phyloP scores from a whole-genome alignment of 2,888 invertebrate species.

The Hedychridium roseum region DNA sequence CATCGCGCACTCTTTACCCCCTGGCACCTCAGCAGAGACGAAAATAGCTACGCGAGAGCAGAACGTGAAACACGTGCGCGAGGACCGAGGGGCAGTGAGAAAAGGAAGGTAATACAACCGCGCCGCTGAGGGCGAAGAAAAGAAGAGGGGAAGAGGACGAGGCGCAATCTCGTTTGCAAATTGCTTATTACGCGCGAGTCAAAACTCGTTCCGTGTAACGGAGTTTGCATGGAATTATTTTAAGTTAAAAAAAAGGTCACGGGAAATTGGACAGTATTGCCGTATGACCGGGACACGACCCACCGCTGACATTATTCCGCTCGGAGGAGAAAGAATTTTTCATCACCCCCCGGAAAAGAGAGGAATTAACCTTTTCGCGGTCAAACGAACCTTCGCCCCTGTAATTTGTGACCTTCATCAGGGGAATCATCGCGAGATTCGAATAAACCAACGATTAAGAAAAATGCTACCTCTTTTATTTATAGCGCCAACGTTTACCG shows the following conservation, averaged over 20 bases:
- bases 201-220: conserved; percentile 10
- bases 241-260: conserved; percentile 1
- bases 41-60: too few relatives aligned
- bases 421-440: not conserved
- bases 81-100: not conserved
- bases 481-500: not conserved
- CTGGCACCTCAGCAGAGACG: too few relatives aligned
- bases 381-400: not conserved
- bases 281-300: not conserved
- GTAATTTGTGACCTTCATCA: not conserved
- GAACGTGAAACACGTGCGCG: too few relatives aligned
- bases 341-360: not conserved
- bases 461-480: not conserved
- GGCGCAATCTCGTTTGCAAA: conserved; percentile 7
- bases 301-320: not conserved
- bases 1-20: too few relatives aligned
- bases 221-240: conserved; percentile 4
- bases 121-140: not conserved
- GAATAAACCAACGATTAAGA: not conserved
- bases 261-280: not conserved
- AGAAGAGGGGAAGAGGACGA: not conserved
- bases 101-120: not conserved
- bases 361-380: too few relatives aligned
- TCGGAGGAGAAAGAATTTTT: not conserved
- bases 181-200: conserved; percentile 7